These are phyloP conservation scores for Trypoxylon attenuatum DNA, from an alignment of 2,888 invertebrate genomes.

Conservation along the genomic window DNA sequence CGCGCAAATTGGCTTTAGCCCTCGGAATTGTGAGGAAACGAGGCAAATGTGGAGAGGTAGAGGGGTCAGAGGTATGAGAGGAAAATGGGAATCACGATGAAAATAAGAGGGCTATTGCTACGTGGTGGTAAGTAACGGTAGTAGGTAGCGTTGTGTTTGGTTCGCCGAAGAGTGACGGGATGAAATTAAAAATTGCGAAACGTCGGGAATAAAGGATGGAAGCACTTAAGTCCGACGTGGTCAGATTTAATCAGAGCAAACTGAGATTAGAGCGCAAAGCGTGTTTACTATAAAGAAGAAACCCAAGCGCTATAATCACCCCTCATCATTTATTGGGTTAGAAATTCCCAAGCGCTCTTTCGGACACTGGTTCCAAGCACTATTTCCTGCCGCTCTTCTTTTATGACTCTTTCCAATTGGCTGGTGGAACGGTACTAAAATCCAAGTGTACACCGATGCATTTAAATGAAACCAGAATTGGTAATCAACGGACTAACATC, in stretches of 20 bases:
- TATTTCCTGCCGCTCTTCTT: no score
- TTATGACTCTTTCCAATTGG: no score
- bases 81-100: neutral
- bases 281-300: constrained; percentile 4
- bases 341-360: no score
- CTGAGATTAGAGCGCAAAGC: neutral
- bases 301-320: neutral
- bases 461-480: no score
- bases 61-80: neutral
- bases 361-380: no score
- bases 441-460: no score
- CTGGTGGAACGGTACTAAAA: no score
- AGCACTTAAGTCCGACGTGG: neutral
- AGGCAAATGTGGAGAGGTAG: no score
- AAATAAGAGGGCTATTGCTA: no score
- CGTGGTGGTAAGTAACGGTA: constrained; percentile 5
- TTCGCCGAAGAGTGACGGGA: neutral
- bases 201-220: constrained; percentile 3
- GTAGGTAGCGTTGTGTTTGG: neutral
- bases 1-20: no score
- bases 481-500: no score
- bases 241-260: constrained; percentile 11
- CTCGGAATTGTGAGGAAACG: no score
- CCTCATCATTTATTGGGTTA: neutral
- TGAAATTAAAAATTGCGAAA: constrained; percentile 22